Evolutionary conservation across 2,113 vertebrate species (phyloP).

Genomic region (Dipodomys spectabilis): DNA sequence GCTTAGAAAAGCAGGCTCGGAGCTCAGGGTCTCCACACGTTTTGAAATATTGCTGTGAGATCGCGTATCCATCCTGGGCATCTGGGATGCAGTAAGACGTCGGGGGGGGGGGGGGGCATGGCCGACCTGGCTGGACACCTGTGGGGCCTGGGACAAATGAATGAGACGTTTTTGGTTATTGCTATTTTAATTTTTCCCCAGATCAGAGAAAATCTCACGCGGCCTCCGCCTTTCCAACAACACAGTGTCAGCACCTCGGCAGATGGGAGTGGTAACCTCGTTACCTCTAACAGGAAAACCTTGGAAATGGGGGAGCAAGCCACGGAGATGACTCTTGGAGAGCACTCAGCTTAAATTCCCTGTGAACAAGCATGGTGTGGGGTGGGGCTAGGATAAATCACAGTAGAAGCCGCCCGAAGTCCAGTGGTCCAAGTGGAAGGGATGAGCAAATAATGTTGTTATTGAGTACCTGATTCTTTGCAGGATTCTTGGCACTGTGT

Average conservation of each 20-base stretch:
- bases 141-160: not conserved
- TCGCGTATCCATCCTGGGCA: conserved; percentile 72
- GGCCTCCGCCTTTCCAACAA: not conserved
- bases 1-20: conserved; percentile 77
- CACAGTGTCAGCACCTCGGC: accelerated
- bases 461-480: not conserved
- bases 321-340: not conserved
- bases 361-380: not conserved
- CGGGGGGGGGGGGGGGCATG: not conserved
- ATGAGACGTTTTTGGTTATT: not conserved
- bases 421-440: not conserved
- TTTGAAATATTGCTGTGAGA: conserved; percentile 77
- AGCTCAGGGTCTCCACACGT: conserved; percentile 78
- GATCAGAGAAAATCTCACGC: not conserved
- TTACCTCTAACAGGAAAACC: not conserved
- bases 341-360: not conserved
- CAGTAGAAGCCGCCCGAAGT: not conserved
- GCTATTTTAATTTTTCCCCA: conserved; percentile 53
- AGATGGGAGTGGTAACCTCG: no score
- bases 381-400: not conserved
- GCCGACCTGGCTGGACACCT: no score
- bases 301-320: not conserved
- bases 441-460: not conserved
- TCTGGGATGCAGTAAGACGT: conserved; percentile 65
- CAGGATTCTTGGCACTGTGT: not conserved